These are phyloP conservation scores for Choristoneura fumiferana DNA, from an alignment of 1,140 invertebrate genomes.

Conservation along the genomic window DNA sequence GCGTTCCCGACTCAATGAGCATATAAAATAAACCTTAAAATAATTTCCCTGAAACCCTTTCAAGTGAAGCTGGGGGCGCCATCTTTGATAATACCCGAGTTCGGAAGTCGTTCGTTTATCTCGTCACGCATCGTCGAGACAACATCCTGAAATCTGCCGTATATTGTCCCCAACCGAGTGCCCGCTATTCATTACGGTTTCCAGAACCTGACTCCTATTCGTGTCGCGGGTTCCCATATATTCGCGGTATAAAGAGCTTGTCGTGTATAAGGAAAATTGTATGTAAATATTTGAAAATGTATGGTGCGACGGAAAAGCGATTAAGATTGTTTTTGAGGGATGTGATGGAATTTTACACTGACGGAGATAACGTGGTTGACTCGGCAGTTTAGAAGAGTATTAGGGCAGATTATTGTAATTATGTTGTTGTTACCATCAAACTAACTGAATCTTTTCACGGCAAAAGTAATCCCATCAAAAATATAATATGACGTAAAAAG, in stretches of 20 bases:
- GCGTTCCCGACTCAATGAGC: not conserved
- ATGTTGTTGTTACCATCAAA: no score
- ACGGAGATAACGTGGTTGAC: no score
- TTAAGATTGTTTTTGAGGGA: slow-evolving; percentile 6
- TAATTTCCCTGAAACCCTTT: not conserved
- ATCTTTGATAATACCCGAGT: not conserved
- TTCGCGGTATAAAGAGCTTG: no score
- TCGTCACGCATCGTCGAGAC: not conserved
- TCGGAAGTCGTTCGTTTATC: slow-evolving; percentile 14
- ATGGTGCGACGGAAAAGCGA: not conserved
- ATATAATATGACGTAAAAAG: no score
- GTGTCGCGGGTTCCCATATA: no score
- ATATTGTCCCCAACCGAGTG: not conserved
- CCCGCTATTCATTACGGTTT: no score
- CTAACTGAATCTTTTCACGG: no score
- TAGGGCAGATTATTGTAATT: no score
- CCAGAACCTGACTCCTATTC: no score
- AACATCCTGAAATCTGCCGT: slow-evolving; percentile 5
- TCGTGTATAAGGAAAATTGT: not conserved
- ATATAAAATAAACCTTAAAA: slow-evolving; percentile 12
- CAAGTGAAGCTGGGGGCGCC: not conserved
- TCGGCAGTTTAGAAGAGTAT: no score
- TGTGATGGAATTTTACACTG: not conserved
- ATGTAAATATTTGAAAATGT: slow-evolving; percentile 3
- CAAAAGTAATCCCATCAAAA: no score